phyloP scores from a whole-genome alignment of 2,888 invertebrate species.

The Halocaridina rubra region DNA sequence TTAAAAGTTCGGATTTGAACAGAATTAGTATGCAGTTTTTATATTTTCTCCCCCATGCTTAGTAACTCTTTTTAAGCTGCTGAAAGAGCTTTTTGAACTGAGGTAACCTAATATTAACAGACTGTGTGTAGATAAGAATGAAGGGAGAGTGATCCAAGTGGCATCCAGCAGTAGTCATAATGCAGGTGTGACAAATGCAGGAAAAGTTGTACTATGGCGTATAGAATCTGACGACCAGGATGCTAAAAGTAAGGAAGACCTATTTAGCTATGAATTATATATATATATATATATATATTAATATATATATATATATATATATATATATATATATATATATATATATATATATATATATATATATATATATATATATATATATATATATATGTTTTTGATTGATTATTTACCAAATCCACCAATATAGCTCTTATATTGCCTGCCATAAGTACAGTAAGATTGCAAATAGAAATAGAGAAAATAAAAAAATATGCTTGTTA shows the following conservation, averaged over 20 bases:
- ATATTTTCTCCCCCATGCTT: too few species aligned
- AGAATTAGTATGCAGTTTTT: too few species aligned
- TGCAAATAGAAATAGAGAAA: too few species aligned
- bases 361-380: slow-evolving; percentile 2
- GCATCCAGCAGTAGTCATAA: neutral
- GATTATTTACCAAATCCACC: neutral
- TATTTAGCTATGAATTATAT: too few species aligned
- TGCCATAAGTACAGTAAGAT: too few species aligned
- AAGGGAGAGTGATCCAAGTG: slow-evolving; percentile 17
- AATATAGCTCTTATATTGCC: too few species aligned
- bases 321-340: neutral
- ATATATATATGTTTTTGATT: neutral
- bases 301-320: neutral
- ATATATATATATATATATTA: neutral
- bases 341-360: neutral
- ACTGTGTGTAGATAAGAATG: neutral
- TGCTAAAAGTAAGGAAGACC: neutral
- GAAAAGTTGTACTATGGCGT: neutral
- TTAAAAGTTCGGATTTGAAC: too few species aligned
- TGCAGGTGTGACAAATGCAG: neutral
- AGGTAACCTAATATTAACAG: too few species aligned
- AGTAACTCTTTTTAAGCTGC: too few species aligned
- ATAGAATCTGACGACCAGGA: neutral
- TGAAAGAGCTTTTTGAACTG: too few species aligned
- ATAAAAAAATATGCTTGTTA: too few species aligned